phyloP scores from a whole-genome alignment of 2,113 vertebrate genomes.

The Nothocercus julius region DNA sequence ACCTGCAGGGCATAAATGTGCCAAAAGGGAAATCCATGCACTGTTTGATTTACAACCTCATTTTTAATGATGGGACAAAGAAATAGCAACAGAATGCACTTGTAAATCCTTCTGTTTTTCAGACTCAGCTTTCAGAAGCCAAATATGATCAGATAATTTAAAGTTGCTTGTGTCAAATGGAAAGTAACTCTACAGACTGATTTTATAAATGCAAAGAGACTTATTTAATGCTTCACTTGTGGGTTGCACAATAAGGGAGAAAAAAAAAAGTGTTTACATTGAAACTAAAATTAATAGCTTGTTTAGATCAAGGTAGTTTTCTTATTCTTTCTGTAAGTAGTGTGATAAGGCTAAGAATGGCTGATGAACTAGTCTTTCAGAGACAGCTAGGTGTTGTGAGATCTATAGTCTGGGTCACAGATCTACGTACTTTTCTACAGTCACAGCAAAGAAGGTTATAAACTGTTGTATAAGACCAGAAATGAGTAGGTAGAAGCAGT shows the following conservation, averaged over 20 bases:
- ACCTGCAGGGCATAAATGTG: slow-evolving; percentile 38
- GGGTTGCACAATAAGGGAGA: not conserved
- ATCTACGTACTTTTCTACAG: not conserved
- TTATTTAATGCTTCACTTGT: not conserved
- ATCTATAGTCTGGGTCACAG: not conserved
- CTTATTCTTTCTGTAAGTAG: not conserved
- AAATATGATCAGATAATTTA: slow-evolving; percentile 42
- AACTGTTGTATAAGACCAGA: not conserved
- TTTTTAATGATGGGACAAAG: slow-evolving; percentile 49
- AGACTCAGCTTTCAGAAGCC: slow-evolving; percentile 18
- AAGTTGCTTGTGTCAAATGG: not conserved
- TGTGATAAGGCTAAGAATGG: not conserved
- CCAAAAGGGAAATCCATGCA: slow-evolving; percentile 41
- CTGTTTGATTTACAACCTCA: slow-evolving; percentile 45
- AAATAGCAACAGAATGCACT: slow-evolving; percentile 36
- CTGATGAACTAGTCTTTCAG: not conserved
- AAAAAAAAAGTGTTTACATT: not conserved
- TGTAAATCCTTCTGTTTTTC: slow-evolving; percentile 59
- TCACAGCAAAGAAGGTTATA: not conserved
- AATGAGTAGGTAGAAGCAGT: not conserved
- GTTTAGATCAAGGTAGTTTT: not conserved
- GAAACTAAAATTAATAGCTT: not conserved
- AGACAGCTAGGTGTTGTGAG: not conserved
- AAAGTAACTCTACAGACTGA: not conserved
- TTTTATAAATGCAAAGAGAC: not conserved